Conservation (phyloP, 64 coral and sea anemone species). For the Porites australiensis region DNA sequence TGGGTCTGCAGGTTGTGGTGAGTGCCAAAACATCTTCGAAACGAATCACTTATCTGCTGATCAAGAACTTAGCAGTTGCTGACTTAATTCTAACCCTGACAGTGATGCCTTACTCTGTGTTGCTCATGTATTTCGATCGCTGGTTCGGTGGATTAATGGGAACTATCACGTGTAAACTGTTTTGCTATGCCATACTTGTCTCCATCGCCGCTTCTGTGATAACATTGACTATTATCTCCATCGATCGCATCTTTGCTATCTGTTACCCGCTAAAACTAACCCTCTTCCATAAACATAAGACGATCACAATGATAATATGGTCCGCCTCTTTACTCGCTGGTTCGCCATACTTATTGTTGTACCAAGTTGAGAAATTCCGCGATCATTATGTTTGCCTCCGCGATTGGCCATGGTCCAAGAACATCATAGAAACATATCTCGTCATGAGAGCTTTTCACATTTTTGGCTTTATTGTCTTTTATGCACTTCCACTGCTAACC, state of each 20-base stretch:
- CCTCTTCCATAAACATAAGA: slow-evolving; percentile 47
- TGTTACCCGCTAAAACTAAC: slow-evolving; percentile 58
- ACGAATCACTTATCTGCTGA: slow-evolving; percentile 54
- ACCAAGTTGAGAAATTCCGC: not conserved
- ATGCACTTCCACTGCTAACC: slow-evolving; percentile 47
- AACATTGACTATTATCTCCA: slow-evolving; percentile 69
- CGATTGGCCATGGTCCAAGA: slow-evolving; percentile 35
- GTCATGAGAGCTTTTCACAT: slow-evolving; percentile 51
- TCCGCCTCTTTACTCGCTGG: slow-evolving; percentile 2
- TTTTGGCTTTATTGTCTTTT: slow-evolving; percentile 40
- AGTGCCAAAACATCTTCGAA: slow-evolving; percentile 28
- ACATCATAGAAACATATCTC: not conserved
- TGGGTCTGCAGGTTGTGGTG: slow-evolving; percentile 53
- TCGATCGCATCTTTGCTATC: slow-evolving; percentile 67
- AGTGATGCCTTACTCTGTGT: slow-evolving; percentile 29
- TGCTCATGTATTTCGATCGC: slow-evolving; percentile 8
- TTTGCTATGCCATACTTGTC: slow-evolving; percentile 13
- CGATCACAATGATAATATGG: slow-evolving; percentile 58
- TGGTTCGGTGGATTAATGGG: slow-evolving; percentile 66
- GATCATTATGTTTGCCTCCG: not conserved
- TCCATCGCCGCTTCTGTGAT: slow-evolving; percentile 72
- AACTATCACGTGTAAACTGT: slow-evolving; percentile 39
- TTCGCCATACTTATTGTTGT: slow-evolving; percentile 27
- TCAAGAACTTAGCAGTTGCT: slow-evolving; percentile 66
- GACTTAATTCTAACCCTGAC: slow-evolving; percentile 48